Evolutionary conservation across 2,797 vertebrate species (phyloP).

Genomic region (Sebastes taczanowskii): DNA sequence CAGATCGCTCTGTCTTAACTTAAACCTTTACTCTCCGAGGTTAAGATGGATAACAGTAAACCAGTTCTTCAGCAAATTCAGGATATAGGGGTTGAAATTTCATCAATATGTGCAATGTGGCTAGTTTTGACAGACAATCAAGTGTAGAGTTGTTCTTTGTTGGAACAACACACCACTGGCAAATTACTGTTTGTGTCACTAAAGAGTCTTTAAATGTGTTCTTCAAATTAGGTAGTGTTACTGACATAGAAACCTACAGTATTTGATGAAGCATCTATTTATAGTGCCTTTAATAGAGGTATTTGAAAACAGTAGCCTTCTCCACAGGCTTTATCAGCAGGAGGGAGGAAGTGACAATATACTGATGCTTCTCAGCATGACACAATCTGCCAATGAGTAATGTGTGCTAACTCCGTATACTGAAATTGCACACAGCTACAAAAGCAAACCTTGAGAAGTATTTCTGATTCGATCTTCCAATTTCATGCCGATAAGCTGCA

Average conservation of each 20-base stretch:
- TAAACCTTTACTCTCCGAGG: neutral
- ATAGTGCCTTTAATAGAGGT: slow-evolving; percentile 13
- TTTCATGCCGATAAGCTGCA: slow-evolving; percentile 35
- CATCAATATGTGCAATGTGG: neutral
- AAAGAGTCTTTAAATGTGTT: neutral
- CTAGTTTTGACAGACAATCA: neutral
- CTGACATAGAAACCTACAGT: slow-evolving; percentile 3
- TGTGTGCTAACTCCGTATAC: slow-evolving; percentile 21
- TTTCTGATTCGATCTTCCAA: slow-evolving; percentile 28
- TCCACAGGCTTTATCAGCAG: slow-evolving; percentile 29
- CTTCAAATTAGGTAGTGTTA: neutral
- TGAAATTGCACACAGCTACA: slow-evolving; percentile 20
- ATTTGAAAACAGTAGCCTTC: slow-evolving; percentile 44
- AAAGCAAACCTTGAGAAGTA: slow-evolving; percentile 31
- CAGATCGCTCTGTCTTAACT: neutral
- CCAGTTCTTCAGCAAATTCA: neutral
- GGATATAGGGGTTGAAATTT: neutral
- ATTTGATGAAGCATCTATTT: slow-evolving; percentile 26
- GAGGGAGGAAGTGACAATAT: slow-evolving; percentile 37
- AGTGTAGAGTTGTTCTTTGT: neutral
- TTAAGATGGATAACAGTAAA: neutral
- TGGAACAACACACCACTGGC: neutral
- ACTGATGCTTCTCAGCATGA: slow-evolving; percentile 39
- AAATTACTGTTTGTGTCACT: neutral
- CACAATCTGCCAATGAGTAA: slow-evolving; percentile 34